Percentiles rank a stretch among this genome's conserved stretches.
phyloP scores from a whole-genome alignment of 1,140 invertebrate genomes.

The Aphelenchoides fujianensis region DNA sequence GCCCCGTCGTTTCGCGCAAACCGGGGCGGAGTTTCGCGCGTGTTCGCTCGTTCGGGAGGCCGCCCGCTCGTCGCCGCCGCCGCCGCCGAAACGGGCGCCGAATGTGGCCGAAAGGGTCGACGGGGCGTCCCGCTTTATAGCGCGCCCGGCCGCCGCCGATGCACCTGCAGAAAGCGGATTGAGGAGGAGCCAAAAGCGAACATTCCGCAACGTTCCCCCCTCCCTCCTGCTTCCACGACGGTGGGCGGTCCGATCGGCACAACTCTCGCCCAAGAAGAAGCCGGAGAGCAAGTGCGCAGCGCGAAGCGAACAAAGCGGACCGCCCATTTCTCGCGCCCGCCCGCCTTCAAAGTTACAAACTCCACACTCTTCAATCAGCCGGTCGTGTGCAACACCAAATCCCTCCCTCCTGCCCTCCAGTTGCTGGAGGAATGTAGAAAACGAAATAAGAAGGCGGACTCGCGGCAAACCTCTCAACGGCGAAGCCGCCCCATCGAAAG shows the following conservation, averaged over 20 bases:
- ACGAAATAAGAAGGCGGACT: not conserved
- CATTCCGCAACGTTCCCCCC: not conserved
- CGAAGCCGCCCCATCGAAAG: not conserved
- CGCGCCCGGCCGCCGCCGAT: too few species aligned
- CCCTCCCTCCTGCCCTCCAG: too few species aligned
- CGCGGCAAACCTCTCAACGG: too few species aligned
- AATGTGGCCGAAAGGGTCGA: not conserved
- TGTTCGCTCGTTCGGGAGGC: too few species aligned
- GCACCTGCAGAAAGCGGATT: conserved; percentile 4
- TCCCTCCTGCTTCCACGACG: too few species aligned
- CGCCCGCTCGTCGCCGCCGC: not conserved
- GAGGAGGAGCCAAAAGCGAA: not conserved
- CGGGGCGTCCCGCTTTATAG: not conserved
- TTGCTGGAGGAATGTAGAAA: conserved; percentile 1
- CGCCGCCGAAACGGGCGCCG: not conserved
- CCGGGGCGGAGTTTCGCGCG: too few species aligned
- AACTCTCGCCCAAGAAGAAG: not conserved
- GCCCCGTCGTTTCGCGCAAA: too few species aligned
- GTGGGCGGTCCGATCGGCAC: too few species aligned
- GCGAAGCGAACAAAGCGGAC: not conserved
- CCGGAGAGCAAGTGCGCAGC: not conserved
- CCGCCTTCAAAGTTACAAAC: not conserved
- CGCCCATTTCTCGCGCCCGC: not conserved
- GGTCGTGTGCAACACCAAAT: too few species aligned
- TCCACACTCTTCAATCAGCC: too few species aligned